Evolutionary conservation across 2,888 invertebrate species (phyloP).

Genomic region (Drosophila glabriapex): DNA sequence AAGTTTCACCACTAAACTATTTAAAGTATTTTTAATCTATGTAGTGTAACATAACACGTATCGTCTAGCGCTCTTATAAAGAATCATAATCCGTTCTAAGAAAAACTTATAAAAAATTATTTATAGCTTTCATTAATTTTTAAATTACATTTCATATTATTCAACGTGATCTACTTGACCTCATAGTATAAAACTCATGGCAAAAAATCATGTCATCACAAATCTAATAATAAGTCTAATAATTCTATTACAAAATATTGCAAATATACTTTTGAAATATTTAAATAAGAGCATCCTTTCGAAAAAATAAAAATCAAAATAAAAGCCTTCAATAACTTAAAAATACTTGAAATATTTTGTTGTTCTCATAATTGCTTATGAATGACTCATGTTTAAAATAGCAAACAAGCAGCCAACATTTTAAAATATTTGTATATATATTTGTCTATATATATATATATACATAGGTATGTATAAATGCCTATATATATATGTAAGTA

Average conservation of each 20-base stretch:
- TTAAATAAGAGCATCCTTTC: conserved; percentile 2
- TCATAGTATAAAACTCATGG: not conserved
- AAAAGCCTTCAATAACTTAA: conserved; percentile 1
- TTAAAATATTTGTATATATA: conserved; percentile 45
- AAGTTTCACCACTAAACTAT: not conserved
- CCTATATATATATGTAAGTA: conserved; percentile 1
- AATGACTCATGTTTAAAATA: conserved; percentile 68
- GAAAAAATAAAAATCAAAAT: not conserved
- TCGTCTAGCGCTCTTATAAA: not conserved
- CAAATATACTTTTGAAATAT: not conserved
- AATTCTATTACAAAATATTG: not conserved
- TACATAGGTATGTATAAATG: not conserved
- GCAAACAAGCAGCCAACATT: conserved; percentile 65
- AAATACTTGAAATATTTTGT: conserved; percentile 43
- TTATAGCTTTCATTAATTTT: not conserved
- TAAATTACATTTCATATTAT: not conserved
- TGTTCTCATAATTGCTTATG: conserved; percentile 30
- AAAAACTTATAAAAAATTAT: not conserved
- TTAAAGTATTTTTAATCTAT: not conserved
- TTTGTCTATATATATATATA: conserved; percentile 5
- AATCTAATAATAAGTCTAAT: not conserved
- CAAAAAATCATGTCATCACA: not conserved
- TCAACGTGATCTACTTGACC: not conserved
- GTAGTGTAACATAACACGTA: not conserved
- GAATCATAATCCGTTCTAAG: too few relatives aligned